A percentile compares a stretch with the other conserved stretches of the same genome.
Evolutionary conservation across 2,797 vertebrate species (phyloP).

Genomic region (Lacerta viridis): DNA sequence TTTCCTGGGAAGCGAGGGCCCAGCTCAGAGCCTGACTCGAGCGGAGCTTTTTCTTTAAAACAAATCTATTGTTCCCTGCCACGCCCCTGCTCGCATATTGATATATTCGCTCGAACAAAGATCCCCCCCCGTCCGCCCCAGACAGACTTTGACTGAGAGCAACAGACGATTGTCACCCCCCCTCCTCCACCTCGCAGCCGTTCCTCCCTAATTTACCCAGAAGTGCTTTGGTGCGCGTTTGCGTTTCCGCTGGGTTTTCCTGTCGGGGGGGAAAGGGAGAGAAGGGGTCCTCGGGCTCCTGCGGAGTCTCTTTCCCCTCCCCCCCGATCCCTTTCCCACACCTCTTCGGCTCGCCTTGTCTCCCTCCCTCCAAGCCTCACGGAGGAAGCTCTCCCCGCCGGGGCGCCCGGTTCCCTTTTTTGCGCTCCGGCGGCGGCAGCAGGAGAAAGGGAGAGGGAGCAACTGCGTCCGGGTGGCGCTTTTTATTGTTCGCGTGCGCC

Average conservation of each 20-base stretch:
- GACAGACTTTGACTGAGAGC: constrained; percentile 9
- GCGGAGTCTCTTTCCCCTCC: constrained; percentile 30
- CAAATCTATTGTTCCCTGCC: constrained; percentile 62
- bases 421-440: not conserved
- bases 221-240: constrained; percentile 68
- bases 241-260: constrained; percentile 81
- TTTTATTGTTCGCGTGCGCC: constrained; percentile 42
- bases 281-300: constrained; percentile 53
- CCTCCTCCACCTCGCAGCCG: not conserved
- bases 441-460: constrained; percentile 3
- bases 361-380: constrained; percentile 46
- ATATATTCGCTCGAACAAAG: not conserved
- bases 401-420: not conserved
- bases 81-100: constrained; percentile 54
- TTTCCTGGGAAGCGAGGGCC: not conserved
- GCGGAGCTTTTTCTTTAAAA: not conserved
- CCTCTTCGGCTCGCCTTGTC: constrained; percentile 77
- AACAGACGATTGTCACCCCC: not conserved
- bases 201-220: constrained; percentile 60
- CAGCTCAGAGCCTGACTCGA: not conserved
- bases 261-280: constrained; percentile 57
- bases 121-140: constrained; percentile 19
- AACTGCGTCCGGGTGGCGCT: constrained; percentile 45
- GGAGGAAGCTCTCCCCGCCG: not conserved
- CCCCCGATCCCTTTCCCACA: constrained; percentile 6